A percentile compares a stretch with the other conserved stretches of the same genome.
Conservation (phyloP, 2,888 invertebrate genomes). For the Bombyx huttoni region DNA sequence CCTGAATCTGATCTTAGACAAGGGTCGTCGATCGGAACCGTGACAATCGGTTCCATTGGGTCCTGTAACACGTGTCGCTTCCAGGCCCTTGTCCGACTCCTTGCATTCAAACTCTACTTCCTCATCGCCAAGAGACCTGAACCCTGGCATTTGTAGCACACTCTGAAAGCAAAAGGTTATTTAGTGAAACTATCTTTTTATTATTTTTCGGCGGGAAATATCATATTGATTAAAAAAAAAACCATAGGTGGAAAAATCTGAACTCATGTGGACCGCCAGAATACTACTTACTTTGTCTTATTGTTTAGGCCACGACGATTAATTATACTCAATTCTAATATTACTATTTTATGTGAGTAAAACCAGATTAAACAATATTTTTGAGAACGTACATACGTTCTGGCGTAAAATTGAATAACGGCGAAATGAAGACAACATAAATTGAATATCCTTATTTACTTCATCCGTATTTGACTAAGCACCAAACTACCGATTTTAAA, state of each 20-base stretch:
- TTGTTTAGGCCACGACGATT: no score
- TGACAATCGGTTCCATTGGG: constrained; percentile 83
- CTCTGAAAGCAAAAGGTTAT: constrained; percentile 73
- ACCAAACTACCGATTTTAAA: constrained; percentile 1
- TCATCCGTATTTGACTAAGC: neutral
- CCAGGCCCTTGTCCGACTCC: constrained; percentile 87
- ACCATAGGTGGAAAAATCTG: no score
- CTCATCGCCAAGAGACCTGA: constrained; percentile 88
- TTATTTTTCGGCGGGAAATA: no score
- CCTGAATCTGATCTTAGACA: constrained; percentile 85
- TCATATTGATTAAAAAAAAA: no score
- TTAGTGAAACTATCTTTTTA: no score
- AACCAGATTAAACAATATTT: no score
- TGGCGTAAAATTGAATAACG: neutral
- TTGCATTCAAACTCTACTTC: constrained; percentile 92
- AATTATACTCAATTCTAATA: no score
- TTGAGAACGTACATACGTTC: neutral
- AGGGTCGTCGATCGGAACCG: constrained; percentile 86
- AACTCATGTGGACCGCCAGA: no score
- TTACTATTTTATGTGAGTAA: no score
- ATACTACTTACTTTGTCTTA: no score
- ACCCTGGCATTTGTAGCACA: constrained; percentile 92
- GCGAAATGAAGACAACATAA: neutral
- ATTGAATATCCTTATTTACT: neutral
- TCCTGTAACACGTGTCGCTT: constrained; percentile 89